phyloP scores from a whole-genome alignment of 2,113 vertebrate species.

The Datnioides undecimradiatus region DNA sequence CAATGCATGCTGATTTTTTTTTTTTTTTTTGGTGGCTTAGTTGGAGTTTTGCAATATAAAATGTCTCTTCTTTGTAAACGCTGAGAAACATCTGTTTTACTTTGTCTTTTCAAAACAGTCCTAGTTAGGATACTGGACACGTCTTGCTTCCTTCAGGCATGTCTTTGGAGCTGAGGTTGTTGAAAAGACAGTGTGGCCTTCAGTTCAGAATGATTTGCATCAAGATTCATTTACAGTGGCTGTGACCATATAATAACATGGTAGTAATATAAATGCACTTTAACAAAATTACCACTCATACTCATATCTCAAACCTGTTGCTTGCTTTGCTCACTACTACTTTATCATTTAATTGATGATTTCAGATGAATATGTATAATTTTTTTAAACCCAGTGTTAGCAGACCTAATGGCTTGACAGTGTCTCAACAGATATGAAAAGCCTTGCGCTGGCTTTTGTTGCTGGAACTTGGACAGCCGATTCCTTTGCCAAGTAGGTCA shows the following conservation, averaged over 20 bases:
- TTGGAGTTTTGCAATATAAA: not conserved
- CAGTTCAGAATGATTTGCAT: not conserved
- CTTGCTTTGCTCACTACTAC: not conserved
- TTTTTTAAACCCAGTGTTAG: not conserved
- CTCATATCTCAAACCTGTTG: not conserved
- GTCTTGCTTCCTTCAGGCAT: not conserved
- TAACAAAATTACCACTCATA: not conserved
- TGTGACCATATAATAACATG: not conserved
- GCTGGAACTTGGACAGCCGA: not conserved
- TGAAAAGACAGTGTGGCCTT: not conserved
- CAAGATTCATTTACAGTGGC: not conserved
- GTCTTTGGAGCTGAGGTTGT: not conserved
- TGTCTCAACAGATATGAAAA: constrained; percentile 1
- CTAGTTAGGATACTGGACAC: not conserved
- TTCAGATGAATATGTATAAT: not conserved
- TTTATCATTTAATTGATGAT: not conserved
- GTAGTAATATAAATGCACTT: too few relatives aligned
- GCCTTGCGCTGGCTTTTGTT: not conserved
- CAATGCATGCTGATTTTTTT: not conserved
- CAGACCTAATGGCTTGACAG: not conserved
- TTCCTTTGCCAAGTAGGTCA: constrained; percentile 51
- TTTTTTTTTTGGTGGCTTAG: not conserved
- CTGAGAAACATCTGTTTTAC: not conserved
- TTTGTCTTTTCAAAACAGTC: not conserved
- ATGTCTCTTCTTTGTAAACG: too few relatives aligned